Evolutionary conservation across 2,888 invertebrate species (phyloP).

Genomic region (Meloe dianella): DNA sequence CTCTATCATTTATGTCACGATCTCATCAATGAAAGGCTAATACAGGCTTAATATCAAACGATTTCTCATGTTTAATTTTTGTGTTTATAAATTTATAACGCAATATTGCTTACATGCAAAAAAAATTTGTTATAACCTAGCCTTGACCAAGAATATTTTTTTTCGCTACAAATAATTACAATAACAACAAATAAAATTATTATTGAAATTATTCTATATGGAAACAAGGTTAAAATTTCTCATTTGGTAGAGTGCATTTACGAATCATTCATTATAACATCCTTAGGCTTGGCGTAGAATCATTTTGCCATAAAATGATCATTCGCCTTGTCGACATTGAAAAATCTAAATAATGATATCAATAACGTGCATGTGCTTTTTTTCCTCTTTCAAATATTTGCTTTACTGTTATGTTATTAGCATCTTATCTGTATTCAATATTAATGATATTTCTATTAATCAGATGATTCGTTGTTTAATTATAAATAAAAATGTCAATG

Average conservation of each 20-base stretch:
- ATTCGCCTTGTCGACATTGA: neutral
- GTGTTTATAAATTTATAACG: neutral
- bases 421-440: no score
- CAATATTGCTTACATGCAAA: neutral
- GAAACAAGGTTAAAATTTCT: neutral
- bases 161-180: no score
- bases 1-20: neutral
- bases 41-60: neutral
- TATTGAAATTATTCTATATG: neutral
- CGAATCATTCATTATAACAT: neutral
- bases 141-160: constrained; percentile 5
- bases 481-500: neutral
- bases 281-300: neutral
- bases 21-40: neutral
- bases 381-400: no score
- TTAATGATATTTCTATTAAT: neutral
- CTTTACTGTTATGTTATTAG: no score
- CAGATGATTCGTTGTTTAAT: neutral
- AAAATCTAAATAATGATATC: neutral
- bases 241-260: neutral
- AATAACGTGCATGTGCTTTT: neutral
- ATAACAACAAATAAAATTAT: neutral
- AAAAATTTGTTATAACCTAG: neutral
- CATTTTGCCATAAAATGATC: neutral
- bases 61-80: neutral